A percentile compares a stretch with the other conserved stretches of the same genome.
These are phyloP conservation scores for Eupithecia inturbata DNA, from an alignment of 2,888 invertebrate genomes.

Conservation along the genomic window DNA sequence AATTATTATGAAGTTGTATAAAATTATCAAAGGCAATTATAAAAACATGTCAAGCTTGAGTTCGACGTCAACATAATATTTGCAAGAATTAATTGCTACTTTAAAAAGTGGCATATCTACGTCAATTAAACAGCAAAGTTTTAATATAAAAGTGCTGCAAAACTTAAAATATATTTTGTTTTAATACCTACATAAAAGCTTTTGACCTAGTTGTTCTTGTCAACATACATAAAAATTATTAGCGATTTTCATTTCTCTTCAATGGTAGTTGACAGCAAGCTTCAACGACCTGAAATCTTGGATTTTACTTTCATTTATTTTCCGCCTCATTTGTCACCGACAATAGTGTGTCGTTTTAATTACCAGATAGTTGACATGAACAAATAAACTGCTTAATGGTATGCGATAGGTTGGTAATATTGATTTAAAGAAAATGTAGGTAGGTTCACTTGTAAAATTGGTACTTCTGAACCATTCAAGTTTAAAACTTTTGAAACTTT, in stretches of 20 bases:
- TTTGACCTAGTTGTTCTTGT: constrained; percentile 1
- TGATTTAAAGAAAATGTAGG: not conserved
- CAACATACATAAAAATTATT: constrained; percentile 28
- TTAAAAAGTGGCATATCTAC: constrained; percentile 13
- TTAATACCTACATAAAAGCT: not conserved
- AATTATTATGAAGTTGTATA: not conserved
- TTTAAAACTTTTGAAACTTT: too few species aligned
- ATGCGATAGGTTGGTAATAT: not conserved
- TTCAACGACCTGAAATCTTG: constrained; percentile 52
- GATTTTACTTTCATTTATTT: constrained; percentile 50
- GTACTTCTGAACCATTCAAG: constrained; percentile 4
- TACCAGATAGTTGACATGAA: constrained; percentile 37
- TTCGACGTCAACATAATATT: not conserved
- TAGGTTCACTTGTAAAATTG: not conserved
- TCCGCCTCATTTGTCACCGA: constrained; percentile 47
- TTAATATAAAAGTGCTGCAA: not conserved
- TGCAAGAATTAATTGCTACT: constrained; percentile 1
- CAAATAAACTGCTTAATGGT: constrained; percentile 8
- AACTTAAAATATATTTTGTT: not conserved
- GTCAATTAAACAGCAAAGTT: constrained; percentile 11
- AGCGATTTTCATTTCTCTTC: constrained; percentile 32
- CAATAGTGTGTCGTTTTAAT: constrained; percentile 41
- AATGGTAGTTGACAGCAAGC: constrained; percentile 41
- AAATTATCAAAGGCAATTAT: constrained; percentile 10
- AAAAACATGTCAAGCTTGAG: constrained; percentile 7